Evolutionary conservation across 1,140 invertebrate species (phyloP).

Genomic region (Ceratina japonica): DNA sequence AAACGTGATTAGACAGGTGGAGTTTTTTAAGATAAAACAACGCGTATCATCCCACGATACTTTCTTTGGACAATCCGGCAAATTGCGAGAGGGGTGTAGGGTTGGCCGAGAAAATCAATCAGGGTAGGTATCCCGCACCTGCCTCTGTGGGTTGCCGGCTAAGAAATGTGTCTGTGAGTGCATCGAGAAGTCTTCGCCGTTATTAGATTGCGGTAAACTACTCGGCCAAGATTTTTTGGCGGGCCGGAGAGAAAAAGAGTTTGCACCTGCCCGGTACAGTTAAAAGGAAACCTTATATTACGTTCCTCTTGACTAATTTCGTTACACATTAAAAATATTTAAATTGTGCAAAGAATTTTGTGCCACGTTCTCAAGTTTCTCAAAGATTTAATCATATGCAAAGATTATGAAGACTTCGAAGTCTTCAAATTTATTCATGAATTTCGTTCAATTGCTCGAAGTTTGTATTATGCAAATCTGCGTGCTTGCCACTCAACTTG

Average conservation of each 20-base stretch:
- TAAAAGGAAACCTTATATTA: not conserved
- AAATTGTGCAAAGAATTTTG: no score
- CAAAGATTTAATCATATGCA: no score
- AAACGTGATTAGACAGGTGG: constrained; percentile 66
- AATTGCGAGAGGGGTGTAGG: constrained; percentile 10
- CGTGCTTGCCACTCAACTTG: not conserved
- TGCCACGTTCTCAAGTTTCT: no score
- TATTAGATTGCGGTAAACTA: constrained; percentile 2
- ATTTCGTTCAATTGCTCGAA: not conserved
- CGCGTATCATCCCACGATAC: constrained; percentile 32
- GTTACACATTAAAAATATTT: no score
- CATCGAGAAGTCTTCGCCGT: not conserved
- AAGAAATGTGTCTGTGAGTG: constrained; percentile 39
- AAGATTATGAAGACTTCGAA: not conserved
- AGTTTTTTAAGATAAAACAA: constrained; percentile 10
- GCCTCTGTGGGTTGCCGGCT: constrained; percentile 25
- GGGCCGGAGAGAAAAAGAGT: not conserved
- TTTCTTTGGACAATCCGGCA: constrained; percentile 20
- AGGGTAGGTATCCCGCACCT: constrained; percentile 45
- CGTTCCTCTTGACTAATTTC: no score
- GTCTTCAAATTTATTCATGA: constrained; percentile 1
- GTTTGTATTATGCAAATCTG: constrained; percentile 6
- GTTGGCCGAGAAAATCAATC: constrained; percentile 54
- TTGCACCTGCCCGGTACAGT: not conserved
- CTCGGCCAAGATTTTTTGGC: not conserved